Base-by-base conservation (phyloP, 1,140 invertebrate species). In the Chlorops oryzae region DNA sequence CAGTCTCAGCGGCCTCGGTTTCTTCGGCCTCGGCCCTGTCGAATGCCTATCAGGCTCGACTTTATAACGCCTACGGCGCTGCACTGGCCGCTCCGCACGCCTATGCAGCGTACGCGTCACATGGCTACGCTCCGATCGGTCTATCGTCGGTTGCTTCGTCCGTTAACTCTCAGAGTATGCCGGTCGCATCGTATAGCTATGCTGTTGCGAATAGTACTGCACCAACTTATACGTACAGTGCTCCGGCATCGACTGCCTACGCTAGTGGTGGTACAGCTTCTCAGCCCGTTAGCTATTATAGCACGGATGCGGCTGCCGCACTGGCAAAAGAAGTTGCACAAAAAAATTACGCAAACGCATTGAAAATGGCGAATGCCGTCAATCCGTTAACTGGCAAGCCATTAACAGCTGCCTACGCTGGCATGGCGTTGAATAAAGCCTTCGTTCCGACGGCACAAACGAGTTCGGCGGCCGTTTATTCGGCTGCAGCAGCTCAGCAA, bases 261-360 rank as follows among this genome's bases (percentile, higher is more conserved):
- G 18, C 27, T 18, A 23, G 27, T 13, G 24, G 25, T 21, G 23
- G 28, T 21, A 72, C 45, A 25, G 28, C 45, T 13, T 35, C 45
- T 15, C 37, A 35, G 12, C 15, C 38, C n/a, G 20, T 13, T 13
- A 40, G 28, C 3, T 48, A 65, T 6, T 54, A 67, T 38, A n/a
- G n/a, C n/a, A 65, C 77, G 22, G 81, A 84, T 68, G 78, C n/a
- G n/a, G n/a, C 80, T 1, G 81, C 81, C 6, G 67, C 80, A 13
- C 58, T 86, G 23, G 84, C 85, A 57, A 87, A 87, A 61, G 85
- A 87, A 59, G 82, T 86, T 44, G 84, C 85, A 23, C 85, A 86
- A 59, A 86, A 87, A 71, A 86, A 84, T 61, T 87, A 86, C 65
- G 83, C 84, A 13, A 83, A 81, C 56, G 80, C 79, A 0, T 65